Conservation (phyloP, 2,797 vertebrate species). For the Alca torda region DNA sequence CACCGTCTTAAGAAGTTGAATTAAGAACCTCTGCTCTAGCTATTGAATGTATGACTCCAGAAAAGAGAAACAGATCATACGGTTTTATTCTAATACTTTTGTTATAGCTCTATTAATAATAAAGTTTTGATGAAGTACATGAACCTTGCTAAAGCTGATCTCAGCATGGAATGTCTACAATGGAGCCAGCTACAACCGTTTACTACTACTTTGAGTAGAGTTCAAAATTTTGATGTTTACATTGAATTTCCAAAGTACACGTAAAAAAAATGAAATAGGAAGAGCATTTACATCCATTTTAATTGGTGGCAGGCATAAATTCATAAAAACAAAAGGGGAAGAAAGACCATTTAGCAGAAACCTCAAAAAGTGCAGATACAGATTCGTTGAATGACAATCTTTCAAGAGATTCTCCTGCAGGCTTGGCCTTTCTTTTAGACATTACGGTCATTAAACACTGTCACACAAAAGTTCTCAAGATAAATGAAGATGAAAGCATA, state of each 20-base stretch:
- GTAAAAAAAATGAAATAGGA: slow-evolving; percentile 21
- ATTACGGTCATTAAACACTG: background rate
- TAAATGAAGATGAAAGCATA: slow-evolving; percentile 55
- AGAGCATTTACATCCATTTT: slow-evolving; percentile 72
- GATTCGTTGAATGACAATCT: slow-evolving; percentile 59
- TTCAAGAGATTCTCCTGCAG: slow-evolving; percentile 54
- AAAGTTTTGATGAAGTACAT: slow-evolving; percentile 43
- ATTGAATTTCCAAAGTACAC: slow-evolving; percentile 65
- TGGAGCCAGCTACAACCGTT: slow-evolving; percentile 38
- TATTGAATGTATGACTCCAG: slow-evolving; percentile 54
- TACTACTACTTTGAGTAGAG: slow-evolving; percentile 24
- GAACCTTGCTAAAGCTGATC: slow-evolving; percentile 53
- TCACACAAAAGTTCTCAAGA: slow-evolving; percentile 41
- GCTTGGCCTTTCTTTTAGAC: slow-evolving; percentile 32
- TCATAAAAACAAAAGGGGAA: slow-evolving; percentile 58
- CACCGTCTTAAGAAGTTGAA: background rate
- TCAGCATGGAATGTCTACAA: slow-evolving; percentile 47
- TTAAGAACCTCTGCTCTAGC: slow-evolving; percentile 7
- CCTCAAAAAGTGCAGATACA: slow-evolving; percentile 69
- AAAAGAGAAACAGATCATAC: slow-evolving; percentile 39
- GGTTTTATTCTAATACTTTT: slow-evolving; percentile 61
- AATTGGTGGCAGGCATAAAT: slow-evolving; percentile 71
- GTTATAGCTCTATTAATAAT: slow-evolving; percentile 47
- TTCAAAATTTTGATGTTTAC: slow-evolving; percentile 56
- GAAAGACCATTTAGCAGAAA: slow-evolving; percentile 68